phyloP scores from a whole-genome alignment of 2,888 invertebrate genomes.

The Koerneria pararmatus region DNA sequence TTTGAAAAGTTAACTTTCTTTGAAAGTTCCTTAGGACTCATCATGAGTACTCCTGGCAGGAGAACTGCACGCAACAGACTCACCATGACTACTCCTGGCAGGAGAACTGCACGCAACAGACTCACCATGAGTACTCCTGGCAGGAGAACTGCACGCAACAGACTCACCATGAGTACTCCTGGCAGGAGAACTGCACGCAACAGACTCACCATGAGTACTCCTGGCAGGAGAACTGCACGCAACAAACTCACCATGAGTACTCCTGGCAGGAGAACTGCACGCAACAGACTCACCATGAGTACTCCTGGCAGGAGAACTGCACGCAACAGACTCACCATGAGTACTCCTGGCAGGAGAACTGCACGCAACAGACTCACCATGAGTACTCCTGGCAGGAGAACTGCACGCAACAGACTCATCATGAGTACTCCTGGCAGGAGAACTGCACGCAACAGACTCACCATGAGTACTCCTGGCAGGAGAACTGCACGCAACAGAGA shows the following conservation, averaged over 20 bases:
- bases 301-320: constrained; percentile 56
- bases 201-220: constrained; percentile 51
- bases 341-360: constrained; percentile 52
- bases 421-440: too few species aligned
- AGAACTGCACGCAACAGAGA: constrained; percentile 46
- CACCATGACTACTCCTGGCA: neutral
- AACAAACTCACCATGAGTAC: constrained; percentile 49
- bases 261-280: constrained; percentile 53
- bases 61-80: constrained; percentile 43
- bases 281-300: constrained; percentile 45
- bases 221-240: constrained; percentile 52
- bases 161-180: constrained; percentile 50
- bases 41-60: constrained; percentile 55
- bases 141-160: constrained; percentile 48
- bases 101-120: too few species aligned
- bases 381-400: constrained; percentile 54
- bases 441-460: constrained; percentile 21
- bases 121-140: constrained; percentile 54
- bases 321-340: constrained; percentile 45
- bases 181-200: constrained; percentile 51
- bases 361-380: constrained; percentile 50
- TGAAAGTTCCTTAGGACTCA: constrained; percentile 23
- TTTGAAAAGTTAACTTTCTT: neutral
- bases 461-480: constrained; percentile 55
- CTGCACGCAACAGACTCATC: constrained; percentile 46